These are phyloP conservation scores for Watsonalla cultraria DNA, from an alignment of 2,888 invertebrate species.

Conservation along the genomic window DNA sequence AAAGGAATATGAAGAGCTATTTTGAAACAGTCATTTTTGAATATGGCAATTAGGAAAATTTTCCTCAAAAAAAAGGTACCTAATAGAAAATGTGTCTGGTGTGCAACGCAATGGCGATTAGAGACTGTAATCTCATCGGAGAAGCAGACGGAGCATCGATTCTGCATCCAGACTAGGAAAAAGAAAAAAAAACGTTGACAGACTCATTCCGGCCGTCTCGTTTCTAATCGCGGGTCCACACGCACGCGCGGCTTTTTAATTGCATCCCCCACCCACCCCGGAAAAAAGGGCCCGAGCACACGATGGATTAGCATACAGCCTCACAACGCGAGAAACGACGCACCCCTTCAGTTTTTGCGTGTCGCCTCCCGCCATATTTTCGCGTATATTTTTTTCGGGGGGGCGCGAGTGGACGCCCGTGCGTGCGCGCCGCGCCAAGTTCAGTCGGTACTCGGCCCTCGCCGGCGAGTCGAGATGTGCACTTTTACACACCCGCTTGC, in stretches of 20 bases:
- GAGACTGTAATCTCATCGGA: slow-evolving; percentile 19
- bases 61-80: background rate
- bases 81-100: background rate
- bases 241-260: slow-evolving; percentile 78
- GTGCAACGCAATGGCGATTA: slow-evolving; percentile 5
- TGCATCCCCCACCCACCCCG: slow-evolving; percentile 72
- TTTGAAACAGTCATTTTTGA: too few species aligned
- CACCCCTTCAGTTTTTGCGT: slow-evolving; percentile 75
- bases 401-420: slow-evolving; percentile 40
- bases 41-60: too few species aligned
- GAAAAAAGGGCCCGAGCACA: slow-evolving; percentile 68
- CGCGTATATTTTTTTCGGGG: slow-evolving; percentile 60
- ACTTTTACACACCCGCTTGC: slow-evolving; percentile 37
- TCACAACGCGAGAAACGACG: slow-evolving; percentile 58
- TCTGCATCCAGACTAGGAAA: slow-evolving; percentile 70
- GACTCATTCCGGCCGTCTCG: slow-evolving; percentile 73
- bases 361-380: slow-evolving; percentile 69
- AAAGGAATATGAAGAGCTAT: too few species aligned
- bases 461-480: slow-evolving; percentile 70
- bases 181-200: slow-evolving; percentile 71
- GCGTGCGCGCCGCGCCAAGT: slow-evolving; percentile 59
- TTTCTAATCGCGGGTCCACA: slow-evolving; percentile 76
- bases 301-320: slow-evolving; percentile 78
- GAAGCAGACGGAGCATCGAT: slow-evolving; percentile 48
- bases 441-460: slow-evolving; percentile 54